phyloP scores from a whole-genome alignment of 2,113 vertebrate genomes.

The Candoia aspera region DNA sequence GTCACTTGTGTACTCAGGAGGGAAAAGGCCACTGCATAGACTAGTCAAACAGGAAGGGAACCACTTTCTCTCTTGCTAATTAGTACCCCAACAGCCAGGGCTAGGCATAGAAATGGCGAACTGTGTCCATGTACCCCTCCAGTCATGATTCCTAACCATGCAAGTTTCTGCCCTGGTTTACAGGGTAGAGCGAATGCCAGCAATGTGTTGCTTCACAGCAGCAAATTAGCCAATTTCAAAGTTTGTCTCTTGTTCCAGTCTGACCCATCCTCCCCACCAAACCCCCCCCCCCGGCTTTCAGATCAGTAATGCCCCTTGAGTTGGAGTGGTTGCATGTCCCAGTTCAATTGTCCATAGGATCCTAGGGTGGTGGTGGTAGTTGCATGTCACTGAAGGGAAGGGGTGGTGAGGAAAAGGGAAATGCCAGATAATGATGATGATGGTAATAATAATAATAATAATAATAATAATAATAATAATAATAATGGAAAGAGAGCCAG shows the following conservation, averaged over 20 bases:
- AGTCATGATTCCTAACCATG: slow-evolving; percentile 59
- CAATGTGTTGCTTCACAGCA: slow-evolving; percentile 14
- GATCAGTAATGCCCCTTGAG: neutral
- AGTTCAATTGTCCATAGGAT: neutral
- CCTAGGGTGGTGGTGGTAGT: neutral
- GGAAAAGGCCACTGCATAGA: slow-evolving; percentile 58
- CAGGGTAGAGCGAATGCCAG: neutral
- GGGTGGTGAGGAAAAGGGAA: neutral
- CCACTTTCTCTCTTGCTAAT: slow-evolving; percentile 57
- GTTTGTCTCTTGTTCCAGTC: slow-evolving; percentile 24
- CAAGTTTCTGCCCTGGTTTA: slow-evolving; percentile 19
- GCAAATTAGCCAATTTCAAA: slow-evolving; percentile 32
- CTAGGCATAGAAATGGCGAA: slow-evolving; percentile 52
- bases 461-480: neutral
- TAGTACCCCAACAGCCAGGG: slow-evolving; percentile 46
- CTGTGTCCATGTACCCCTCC: slow-evolving; percentile 45
- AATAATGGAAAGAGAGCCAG: neutral
- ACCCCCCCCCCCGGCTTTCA: neutral
- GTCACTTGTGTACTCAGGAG: slow-evolving; percentile 50
- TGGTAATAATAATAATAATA: neutral
- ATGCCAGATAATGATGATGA: too few relatives aligned
- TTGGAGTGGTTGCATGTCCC: neutral
- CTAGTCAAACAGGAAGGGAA: slow-evolving; percentile 68
- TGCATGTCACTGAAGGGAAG: neutral
- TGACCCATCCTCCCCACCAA: slow-evolving; percentile 30